Base-by-base conservation (phyloP, 1,140 invertebrate species). In the Drosophila parabipectinata region DNA sequence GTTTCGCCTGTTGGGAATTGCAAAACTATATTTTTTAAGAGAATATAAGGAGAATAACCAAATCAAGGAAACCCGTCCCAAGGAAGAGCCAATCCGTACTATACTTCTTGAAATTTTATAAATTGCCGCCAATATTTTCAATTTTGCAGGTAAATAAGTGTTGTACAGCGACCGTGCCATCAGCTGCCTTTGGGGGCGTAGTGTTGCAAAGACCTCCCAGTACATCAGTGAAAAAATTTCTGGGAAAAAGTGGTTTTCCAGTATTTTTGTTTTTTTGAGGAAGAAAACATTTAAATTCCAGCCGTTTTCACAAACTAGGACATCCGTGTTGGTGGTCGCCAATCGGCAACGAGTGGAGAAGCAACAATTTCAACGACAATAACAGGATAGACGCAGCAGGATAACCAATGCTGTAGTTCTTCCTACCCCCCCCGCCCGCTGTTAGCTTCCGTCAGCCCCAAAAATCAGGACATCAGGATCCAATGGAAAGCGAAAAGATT, bases 401-500 rank as follows among this genome's bases (percentile, higher is more conserved):
- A 44, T 5, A 44, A 5, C 47, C 37, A 54, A 24, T 62, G 59
- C 34, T 57, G 26, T 62, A 34, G 54, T n/a, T 18, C 24, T 28
- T 57, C 0, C 3, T 21, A 18, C 32, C 59, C n/a, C 37, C 21
- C 53, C 52, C 37, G n/a, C 9, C 44, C 8, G 12, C 28, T 10
- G 10, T 21, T 6, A 12, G n/a, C 41, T 14, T 12, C n/a, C 14
- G 41, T 14, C 41, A 44, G 24, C n/a, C 5, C 5, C 28, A 10
- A 44, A 30, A 8, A 21, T 24, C 5, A 41, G 54, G 39, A 52
- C 9, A 58, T n/a, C 28, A 7, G 45, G 28, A 51, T 4, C 6
- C n/a, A 28, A 91, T 92, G 91, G 91, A 92, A 68, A 89, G 90
- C 59, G 91, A 92, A 47, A 92, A 92, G 76, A 91, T 92, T 52